Conservation (phyloP, 2,113 vertebrate species). For the Trematocara zebra region DNA sequence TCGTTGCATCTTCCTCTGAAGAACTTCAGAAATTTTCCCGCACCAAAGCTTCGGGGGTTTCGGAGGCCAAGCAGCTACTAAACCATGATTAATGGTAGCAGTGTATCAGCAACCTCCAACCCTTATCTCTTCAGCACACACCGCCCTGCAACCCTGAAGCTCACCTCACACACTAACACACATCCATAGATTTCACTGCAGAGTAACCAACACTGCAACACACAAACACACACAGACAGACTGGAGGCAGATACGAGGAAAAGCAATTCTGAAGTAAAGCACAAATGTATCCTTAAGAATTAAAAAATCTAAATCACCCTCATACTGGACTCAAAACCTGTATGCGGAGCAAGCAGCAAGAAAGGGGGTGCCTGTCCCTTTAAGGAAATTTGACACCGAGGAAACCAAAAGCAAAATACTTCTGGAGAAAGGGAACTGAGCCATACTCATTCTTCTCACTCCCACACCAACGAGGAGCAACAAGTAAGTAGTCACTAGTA, state of each 20-base stretch:
- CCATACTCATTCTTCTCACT: not conserved
- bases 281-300: not conserved
- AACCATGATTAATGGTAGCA: constrained; percentile 42
- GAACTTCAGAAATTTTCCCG: not conserved
- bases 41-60: not conserved
- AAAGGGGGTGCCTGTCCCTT: constrained; percentile 3
- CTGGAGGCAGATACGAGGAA: not conserved
- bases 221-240: not conserved
- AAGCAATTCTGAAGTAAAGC: not conserved
- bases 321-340: not conserved
- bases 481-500: not conserved
- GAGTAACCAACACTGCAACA: not conserved
- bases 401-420: constrained; percentile 11
- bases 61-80: not conserved
- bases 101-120: constrained; percentile 5
- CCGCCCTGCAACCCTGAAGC: not conserved
- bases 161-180: not conserved
- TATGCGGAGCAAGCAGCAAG: not conserved
- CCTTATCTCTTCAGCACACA: constrained; percentile 50
- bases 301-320: not conserved
- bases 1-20: not conserved
- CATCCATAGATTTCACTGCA: not conserved
- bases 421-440: not conserved
- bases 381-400: not conserved
- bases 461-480: not conserved